A percentile compares a stretch with the other conserved stretches of the same genome.
Evolutionary conservation across 2,888 invertebrate species (phyloP).

Genomic region (Orchestes rusci): DNA sequence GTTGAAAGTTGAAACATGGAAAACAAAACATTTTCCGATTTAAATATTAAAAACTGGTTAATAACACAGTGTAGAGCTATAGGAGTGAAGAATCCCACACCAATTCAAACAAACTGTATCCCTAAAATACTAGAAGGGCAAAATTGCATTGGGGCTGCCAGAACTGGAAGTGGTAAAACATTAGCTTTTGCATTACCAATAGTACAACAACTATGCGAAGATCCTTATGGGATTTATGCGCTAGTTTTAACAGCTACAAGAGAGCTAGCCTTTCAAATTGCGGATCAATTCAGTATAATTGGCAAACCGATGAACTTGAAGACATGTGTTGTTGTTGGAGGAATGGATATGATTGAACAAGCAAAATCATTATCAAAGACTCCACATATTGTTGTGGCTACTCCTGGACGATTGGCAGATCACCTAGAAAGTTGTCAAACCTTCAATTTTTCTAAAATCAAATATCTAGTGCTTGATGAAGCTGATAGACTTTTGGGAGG

Average conservation of each 20-base stretch:
- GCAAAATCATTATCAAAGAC: constrained; percentile 72
- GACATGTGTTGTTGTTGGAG: constrained; percentile 83
- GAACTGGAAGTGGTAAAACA: constrained; percentile 96
- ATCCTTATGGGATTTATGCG: constrained; percentile 95
- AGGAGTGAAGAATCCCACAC: constrained; percentile 74
- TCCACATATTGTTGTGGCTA: constrained; percentile 94
- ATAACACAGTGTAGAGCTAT: constrained; percentile 61
- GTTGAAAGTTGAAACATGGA: too few relatives aligned
- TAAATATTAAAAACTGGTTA: constrained; percentile 67
- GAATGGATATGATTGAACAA: constrained; percentile 87
- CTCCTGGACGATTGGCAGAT: constrained; percentile 92
- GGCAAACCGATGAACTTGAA: constrained; percentile 82
- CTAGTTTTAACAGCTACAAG: constrained; percentile 92
- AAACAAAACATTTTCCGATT: constrained; percentile 46
- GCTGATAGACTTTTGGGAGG: constrained; percentile 82
- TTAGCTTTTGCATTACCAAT: constrained; percentile 95
- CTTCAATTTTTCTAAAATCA: constrained; percentile 68
- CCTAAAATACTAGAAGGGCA: constrained; percentile 67
- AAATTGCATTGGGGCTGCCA: constrained; percentile 93
- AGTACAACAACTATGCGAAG: constrained; percentile 81
- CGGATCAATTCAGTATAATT: constrained; percentile 88
- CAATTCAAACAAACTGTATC: constrained; percentile 77
- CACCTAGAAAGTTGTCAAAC: constrained; percentile 84
- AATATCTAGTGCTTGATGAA: constrained; percentile 91
- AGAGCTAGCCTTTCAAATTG: constrained; percentile 87